Evolutionary conservation across 1,140 invertebrate genomes (phyloP), one percentile per base, ranked within the genome.

Genomic region (Saxidomus purpurata): DNA sequence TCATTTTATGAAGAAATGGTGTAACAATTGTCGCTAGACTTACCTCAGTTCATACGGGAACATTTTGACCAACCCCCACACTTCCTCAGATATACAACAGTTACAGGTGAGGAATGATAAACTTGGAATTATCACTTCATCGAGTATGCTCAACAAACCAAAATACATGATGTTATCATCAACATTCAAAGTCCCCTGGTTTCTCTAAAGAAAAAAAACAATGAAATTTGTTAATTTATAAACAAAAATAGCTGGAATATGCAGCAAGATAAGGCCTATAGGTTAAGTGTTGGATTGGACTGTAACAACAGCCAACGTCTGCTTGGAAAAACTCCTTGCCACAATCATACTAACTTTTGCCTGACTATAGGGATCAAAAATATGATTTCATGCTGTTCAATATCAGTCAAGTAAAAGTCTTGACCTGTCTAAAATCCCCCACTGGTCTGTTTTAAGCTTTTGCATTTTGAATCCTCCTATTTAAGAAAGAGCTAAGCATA

Each of bases 41-140:
- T 96, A 98, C 97, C 98, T 97, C 95, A 97, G 97, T 93, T 99
- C 97, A 96, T 99, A 99, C 1, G 99, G 98, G 96, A 98, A 99
- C 52, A 98, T 96, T 94, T 98, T 98, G 0, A 99, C 95, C 74
- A 99, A 97, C 61, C 97, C 97, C 98, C 99, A 99, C 52, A 99
- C 96, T 95, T 99, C 98, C 96, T 99, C 99, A 34, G 99, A 98
- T 93, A 99, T 97, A 92, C 98, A 98, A 94, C 98, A 99, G 95
- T 99, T 99, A 90, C 98, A 98, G 90, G 99, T 98, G 96, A 99
- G 97, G 89, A 99, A 97, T 0, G 98, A 98, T 0, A 99, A 40
- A 38, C 76, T 80, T n/a, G 86, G 86, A 36, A 88, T 59, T 22
- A 88, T 28, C 22, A 81, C 86, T 67, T 88, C 86, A 80, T 88